Evolutionary conservation across 2,888 invertebrate species (phyloP), one percentile per base, ranked within the genome.

Genomic region (Danaus chrysippus): DNA sequence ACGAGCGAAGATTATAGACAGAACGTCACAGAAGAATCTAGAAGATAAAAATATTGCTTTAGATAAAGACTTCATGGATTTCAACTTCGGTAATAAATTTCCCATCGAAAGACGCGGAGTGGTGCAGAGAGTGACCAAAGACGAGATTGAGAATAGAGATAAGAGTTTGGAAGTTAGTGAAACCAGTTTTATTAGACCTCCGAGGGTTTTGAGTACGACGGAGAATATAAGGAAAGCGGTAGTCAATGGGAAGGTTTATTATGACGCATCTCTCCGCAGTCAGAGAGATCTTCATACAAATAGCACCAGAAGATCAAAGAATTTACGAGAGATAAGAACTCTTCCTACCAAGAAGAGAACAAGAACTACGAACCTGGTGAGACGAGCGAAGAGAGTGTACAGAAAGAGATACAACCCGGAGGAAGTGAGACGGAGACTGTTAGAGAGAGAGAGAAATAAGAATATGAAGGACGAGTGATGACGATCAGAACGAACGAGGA

Each of bases 351-450:
- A 81, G 3, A 71, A 87, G 1, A 80, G 76, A 64, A 72, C 84
- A 1, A 83, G 89, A 67, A 88, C 87, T 68, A 73, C 73, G 1
- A 82, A 89, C 65, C 90, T 91, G 0, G 81, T 91, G 0, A 82
- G 87, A 72, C 82, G 89, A 72, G 90, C 88, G 0, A 79, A 87
- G 69, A 81, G 91, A 44, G 87, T 91, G 8, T 91, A 85, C 62
- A 86, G 77, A 68, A 88, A 88, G 70, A 87, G 83, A 68, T 91
- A 91, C 67, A 90, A 91, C 56, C 91, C 91, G n/a, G 89, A 84
- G 1, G 91, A 91, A 80, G 91, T 91, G 8, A 87, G 91, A 76
- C 84, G 83, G 74, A 77, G 91, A 71, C 79, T 91, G 74, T 73
- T 91, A 61, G 90, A 91, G 68, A 81, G 85, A 73, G 90, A 91